A percentile compares a stretch with the other conserved stretches of the same genome.
Evolutionary conservation across 1,140 invertebrate species (phyloP).

Genomic region (Aphis gossypii): DNA sequence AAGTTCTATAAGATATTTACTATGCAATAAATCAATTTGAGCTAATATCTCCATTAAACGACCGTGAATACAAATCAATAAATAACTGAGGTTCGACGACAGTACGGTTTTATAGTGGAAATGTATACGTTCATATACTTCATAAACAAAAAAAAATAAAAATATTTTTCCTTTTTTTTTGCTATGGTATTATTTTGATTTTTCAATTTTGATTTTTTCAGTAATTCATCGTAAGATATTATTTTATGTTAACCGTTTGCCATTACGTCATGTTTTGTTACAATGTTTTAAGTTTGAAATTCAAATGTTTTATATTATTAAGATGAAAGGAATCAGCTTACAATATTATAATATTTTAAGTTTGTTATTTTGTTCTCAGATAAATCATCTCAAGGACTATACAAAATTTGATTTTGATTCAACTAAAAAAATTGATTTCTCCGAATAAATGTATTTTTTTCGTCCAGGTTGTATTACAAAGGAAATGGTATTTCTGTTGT

Average conservation of each 20-base stretch:
- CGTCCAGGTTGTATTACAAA: not conserved
- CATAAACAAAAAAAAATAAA: too few species aligned
- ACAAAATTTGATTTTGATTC: not conserved
- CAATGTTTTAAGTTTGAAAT: not conserved
- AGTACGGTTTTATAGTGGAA: not conserved
- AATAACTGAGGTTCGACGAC: not conserved
- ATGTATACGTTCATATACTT: not conserved
- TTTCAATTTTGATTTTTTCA: not conserved
- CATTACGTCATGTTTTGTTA: not conserved
- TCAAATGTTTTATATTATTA: not conserved
- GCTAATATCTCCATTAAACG: conserved; percentile 11
- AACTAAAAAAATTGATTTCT: not conserved
- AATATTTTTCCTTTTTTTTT: not conserved
- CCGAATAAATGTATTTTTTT: not conserved
- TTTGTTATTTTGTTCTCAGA: not conserved
- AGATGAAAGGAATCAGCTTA: not conserved
- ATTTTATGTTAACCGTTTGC: too few species aligned
- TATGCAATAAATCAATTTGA: conserved; percentile 24
- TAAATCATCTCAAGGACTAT: not conserved
- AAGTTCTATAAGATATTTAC: conserved; percentile 4
- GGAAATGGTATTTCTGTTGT: not conserved
- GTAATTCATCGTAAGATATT: not conserved
- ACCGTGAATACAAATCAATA: not conserved
- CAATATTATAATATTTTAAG: not conserved
- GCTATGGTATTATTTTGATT: not conserved